phyloP scores from a whole-genome alignment of 2,888 invertebrate species.

The Mythimna impura region DNA sequence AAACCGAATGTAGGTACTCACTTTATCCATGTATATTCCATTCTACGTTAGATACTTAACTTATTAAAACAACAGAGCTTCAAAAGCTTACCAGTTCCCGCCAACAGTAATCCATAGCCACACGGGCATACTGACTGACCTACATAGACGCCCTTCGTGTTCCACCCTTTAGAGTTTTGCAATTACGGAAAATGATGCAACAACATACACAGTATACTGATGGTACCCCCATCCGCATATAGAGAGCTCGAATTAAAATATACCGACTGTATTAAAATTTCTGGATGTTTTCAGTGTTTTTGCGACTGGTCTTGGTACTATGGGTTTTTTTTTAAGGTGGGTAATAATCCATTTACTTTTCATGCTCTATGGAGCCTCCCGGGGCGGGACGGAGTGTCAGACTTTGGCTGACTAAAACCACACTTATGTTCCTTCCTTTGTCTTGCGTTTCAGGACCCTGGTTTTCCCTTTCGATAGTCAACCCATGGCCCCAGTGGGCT shows the following conservation, averaged over 20 bases:
- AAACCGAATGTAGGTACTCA: too few relatives aligned
- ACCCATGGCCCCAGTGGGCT: too few relatives aligned
- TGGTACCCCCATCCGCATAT: constrained; percentile 31
- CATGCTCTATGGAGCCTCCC: too few relatives aligned
- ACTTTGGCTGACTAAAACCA: too few relatives aligned
- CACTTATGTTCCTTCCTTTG: too few relatives aligned
- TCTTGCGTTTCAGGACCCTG: too few relatives aligned
- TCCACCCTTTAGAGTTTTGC: constrained; percentile 56
- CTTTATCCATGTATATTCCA: neutral
- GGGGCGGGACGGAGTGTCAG: too few relatives aligned
- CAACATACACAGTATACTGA: constrained; percentile 35
- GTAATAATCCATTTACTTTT: too few relatives aligned
- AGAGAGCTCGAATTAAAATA: constrained; percentile 49
- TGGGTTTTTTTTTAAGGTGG: too few relatives aligned
- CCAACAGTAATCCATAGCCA: constrained; percentile 21
- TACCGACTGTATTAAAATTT: constrained; percentile 18
- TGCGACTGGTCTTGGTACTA: neutral
- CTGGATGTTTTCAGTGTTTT: neutral
- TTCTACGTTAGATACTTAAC: constrained; percentile 10
- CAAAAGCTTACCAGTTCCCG: constrained; percentile 23
- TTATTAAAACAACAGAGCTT: constrained; percentile 33
- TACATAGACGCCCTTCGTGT: constrained; percentile 44
- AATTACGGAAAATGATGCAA: constrained; percentile 62
- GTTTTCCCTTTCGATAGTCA: too few relatives aligned
- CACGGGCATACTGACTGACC: constrained; percentile 35